Evolutionary conservation across 2,888 invertebrate species (phyloP).

Genomic region (Chrysolina oricalcia): DNA sequence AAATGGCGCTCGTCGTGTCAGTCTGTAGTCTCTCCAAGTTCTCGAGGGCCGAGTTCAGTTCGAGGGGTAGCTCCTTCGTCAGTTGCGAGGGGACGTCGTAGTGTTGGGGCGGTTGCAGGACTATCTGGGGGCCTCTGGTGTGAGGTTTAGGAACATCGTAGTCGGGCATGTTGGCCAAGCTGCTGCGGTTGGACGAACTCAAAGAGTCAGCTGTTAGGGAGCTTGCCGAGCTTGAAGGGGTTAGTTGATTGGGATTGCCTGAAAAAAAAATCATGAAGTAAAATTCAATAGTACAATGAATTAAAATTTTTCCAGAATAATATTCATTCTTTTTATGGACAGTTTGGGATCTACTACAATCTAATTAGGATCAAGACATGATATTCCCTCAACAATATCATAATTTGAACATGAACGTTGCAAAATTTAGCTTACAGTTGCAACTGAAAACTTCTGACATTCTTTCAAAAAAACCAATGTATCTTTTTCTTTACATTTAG

Average conservation of each 20-base stretch:
- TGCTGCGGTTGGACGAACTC: slow-evolving; percentile 74
- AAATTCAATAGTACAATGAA: no score
- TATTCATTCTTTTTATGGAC: no score
- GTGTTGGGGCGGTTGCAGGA: slow-evolving; percentile 67
- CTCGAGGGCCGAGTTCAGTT: slow-evolving; percentile 84
- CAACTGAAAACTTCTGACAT: no score
- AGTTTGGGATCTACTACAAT: no score
- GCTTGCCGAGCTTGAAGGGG: slow-evolving; percentile 80
- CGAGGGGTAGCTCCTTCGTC: slow-evolving; percentile 80
- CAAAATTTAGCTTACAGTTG: no score
- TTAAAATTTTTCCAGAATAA: no score
- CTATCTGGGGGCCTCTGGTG: slow-evolving; percentile 66
- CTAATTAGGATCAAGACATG: no score
- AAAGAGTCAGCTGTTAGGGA: slow-evolving; percentile 78
- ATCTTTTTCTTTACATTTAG: no score
- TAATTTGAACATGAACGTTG: no score
- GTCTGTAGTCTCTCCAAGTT: slow-evolving; percentile 82
- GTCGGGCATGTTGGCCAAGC: slow-evolving; percentile 74
- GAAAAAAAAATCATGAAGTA: no score
- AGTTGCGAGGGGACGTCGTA: slow-evolving; percentile 77
- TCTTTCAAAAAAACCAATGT: no score
- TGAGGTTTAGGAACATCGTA: slow-evolving; percentile 80
- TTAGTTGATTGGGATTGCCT: slow-evolving; percentile 74
- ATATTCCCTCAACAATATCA: no score
- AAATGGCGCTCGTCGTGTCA: slow-evolving; percentile 88